phyloP scores from a whole-genome alignment of 2,888 invertebrate genomes.

The Andrena dorsata region DNA sequence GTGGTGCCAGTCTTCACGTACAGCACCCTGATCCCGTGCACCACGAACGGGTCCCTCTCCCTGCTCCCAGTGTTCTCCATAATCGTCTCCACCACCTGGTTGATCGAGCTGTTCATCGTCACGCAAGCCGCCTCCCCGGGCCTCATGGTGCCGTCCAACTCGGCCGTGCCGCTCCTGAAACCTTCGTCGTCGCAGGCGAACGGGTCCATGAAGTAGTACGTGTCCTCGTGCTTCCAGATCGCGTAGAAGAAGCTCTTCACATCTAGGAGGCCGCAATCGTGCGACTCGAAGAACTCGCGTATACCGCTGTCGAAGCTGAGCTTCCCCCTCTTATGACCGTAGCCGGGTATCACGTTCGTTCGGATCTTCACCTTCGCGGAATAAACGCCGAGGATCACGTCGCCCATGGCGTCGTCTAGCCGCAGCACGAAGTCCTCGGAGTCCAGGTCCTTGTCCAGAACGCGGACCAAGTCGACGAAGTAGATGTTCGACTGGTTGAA shows the following conservation, averaged over 20 bases:
- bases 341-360: slow-evolving; percentile 78
- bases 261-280: slow-evolving; percentile 77
- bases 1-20: slow-evolving; percentile 78
- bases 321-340: slow-evolving; percentile 76
- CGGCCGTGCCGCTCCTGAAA: slow-evolving; percentile 49
- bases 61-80: slow-evolving; percentile 78
- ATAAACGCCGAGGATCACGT: slow-evolving; percentile 81
- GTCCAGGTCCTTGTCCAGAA: slow-evolving; percentile 77
- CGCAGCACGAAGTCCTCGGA: slow-evolving; percentile 73
- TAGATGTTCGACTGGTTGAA: slow-evolving; percentile 82
- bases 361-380: slow-evolving; percentile 79
- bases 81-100: slow-evolving; percentile 77
- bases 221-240: slow-evolving; percentile 80
- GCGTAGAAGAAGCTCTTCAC: slow-evolving; percentile 79
- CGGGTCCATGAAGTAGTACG: slow-evolving; percentile 81
- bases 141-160: slow-evolving; percentile 7
- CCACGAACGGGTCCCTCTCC: slow-evolving; percentile 78
- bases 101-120: slow-evolving; percentile 81
- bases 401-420: slow-evolving; percentile 78
- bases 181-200: slow-evolving; percentile 81
- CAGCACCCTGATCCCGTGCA: slow-evolving; percentile 78
- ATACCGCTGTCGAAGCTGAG: slow-evolving; percentile 73
- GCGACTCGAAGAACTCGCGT: slow-evolving; percentile 74
- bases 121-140: slow-evolving; percentile 74
- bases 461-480: slow-evolving; percentile 78